Percentiles rank a stretch among this genome's conserved stretches.
Evolutionary conservation across 2,888 invertebrate genomes (phyloP).

Genomic region (Eristalis pertinax): DNA sequence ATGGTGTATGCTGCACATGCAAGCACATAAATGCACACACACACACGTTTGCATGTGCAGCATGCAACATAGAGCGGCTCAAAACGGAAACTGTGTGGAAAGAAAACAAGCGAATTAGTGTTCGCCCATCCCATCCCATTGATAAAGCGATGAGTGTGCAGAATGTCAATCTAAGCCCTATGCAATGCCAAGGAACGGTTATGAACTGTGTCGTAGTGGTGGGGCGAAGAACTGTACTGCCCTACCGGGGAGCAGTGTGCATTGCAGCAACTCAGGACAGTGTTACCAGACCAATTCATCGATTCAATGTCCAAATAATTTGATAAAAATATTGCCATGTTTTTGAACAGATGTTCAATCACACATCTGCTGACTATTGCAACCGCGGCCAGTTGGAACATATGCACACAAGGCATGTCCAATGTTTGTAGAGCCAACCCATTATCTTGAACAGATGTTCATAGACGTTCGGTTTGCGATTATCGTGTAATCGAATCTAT

Average conservation of each 20-base stretch:
- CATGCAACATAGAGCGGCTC: slow-evolving; percentile 22
- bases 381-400: neutral
- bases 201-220: too few relatives aligned
- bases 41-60: neutral
- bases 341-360: neutral
- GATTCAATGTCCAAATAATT: too few relatives aligned
- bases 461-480: neutral
- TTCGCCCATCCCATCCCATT: slow-evolving; percentile 70
- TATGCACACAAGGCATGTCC: neutral
- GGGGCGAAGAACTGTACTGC: too few relatives aligned
- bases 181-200: too few relatives aligned
- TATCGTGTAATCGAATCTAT: neutral
- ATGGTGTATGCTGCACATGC: too few relatives aligned
- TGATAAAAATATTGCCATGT: neutral
- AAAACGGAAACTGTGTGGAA: slow-evolving; percentile 54
- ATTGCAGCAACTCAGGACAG: too few relatives aligned
- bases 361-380: neutral
- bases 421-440: neutral
- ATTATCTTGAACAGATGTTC: neutral
- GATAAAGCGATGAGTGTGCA: slow-evolving; percentile 65
- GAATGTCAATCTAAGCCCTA: neutral
- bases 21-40: neutral
- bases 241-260: too few relatives aligned
- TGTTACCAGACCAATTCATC: too few relatives aligned
- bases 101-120: slow-evolving; percentile 53